Evolutionary conservation across 2,113 vertebrate species (phyloP), one percentile per base, ranked within the genome.

Genomic region (Oncorhynchus tshawytscha): DNA sequence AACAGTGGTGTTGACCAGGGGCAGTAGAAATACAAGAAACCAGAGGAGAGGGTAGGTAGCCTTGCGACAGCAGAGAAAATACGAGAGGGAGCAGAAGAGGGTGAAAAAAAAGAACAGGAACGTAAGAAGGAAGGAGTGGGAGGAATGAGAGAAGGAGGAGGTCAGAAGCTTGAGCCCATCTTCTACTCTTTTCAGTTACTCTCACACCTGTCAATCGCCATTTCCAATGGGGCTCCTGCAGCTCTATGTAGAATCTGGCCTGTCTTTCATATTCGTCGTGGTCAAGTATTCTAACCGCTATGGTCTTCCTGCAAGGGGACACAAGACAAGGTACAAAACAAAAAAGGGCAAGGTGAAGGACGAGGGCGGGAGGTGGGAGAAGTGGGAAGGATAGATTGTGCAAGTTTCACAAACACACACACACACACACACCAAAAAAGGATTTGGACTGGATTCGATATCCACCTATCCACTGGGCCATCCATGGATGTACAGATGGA

Each of bases 251-350:
- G 96, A 99, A 98, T 94, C 87, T 95, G 93, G 94, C 94, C 93
- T 95, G 94, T 94, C 95, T 97, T 94, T 96, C 94, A 94, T 99
- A 99, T 90, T 96, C 95, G 90, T 97, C 96, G 80, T 93, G 95
- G 93, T 99, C 96, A 93, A 93, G 91, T 89, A 99, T 93, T 93
- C 88, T 96, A 95, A 99, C 93, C 83, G 89, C 87, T 94, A 99
- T 93, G 90, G 90, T 93, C 92, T 99, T 98, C 96, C 97, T 99
- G 96, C 89, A 90, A 93, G 94, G 89, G 91, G 93, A 96, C 89
- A 95, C 91, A 93, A 95, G 92, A 94, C 92, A 94, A 91, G 94
- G 94, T 4, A 73, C 16, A 64, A 84, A 75, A 70, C 70, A 87
- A 66, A 75, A 75, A 34, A 62, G 18, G 67, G 75, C 22, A n/a